Evolutionary conservation across 2,113 vertebrate genomes (phyloP).

Genomic region (Bos indicus): DNA sequence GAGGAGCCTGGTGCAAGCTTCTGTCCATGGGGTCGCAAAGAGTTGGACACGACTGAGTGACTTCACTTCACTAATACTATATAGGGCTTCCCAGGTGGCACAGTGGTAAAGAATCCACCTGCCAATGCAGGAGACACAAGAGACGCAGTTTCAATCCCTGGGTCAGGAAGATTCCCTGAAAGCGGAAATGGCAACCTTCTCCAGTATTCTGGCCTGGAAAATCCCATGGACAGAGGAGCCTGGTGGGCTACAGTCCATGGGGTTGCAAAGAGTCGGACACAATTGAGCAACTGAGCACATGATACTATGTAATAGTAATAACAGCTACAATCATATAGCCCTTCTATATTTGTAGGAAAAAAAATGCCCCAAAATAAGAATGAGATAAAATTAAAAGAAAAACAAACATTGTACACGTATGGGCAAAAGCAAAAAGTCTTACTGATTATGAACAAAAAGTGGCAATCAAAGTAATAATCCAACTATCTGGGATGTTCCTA

Average conservation of each 20-base stretch:
- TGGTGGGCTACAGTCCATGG: neutral
- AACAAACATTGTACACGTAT: neutral
- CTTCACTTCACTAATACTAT: too few species aligned
- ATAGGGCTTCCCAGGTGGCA: neutral
- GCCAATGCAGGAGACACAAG: neutral
- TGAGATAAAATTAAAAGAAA: constrained; percentile 22
- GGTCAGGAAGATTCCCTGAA: neutral
- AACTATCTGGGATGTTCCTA: neutral
- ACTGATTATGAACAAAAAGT: neutral
- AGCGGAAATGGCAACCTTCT: neutral
- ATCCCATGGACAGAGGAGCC: neutral
- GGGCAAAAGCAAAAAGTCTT: constrained; percentile 3
- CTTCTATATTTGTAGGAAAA: neutral
- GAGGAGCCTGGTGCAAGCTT: too few species aligned
- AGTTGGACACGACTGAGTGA: too few species aligned
- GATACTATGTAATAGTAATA: neutral
- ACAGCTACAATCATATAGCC: neutral
- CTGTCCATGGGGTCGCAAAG: too few species aligned
- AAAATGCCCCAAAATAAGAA: constrained; percentile 38
- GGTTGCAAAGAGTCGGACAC: neutral
- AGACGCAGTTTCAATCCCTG: neutral
- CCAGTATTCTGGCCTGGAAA: neutral
- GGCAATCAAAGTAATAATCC: constrained; percentile 3
- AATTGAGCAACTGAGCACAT: neutral
- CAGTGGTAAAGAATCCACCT: too few species aligned